phyloP scores from a whole-genome alignment of 2,797 vertebrate genomes.

The Tapera naevia region DNA sequence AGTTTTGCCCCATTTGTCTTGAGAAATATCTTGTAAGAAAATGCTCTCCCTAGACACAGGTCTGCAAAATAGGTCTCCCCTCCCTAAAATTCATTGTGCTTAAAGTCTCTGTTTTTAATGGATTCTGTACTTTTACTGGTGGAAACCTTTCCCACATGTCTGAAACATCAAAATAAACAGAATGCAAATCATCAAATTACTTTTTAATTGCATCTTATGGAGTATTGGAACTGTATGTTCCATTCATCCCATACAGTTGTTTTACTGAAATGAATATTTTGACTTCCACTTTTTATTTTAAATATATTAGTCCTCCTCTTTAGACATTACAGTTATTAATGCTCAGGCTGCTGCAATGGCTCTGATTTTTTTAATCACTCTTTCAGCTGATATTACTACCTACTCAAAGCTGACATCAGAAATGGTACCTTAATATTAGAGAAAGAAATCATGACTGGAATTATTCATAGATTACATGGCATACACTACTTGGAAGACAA shows the following conservation, averaged over 20 bases:
- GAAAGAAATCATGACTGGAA: constrained; percentile 36
- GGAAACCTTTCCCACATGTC: not conserved
- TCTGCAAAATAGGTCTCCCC: not conserved
- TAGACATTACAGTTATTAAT: constrained; percentile 47
- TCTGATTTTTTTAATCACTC: constrained; percentile 61
- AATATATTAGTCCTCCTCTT: constrained; percentile 35
- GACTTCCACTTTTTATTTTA: constrained; percentile 41
- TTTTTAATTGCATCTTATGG: constrained; percentile 1
- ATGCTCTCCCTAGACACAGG: not conserved
- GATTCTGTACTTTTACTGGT: not conserved
- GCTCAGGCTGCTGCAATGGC: not conserved
- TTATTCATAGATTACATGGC: constrained; percentile 42
- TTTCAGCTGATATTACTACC: constrained; percentile 40
- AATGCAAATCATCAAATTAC: not conserved
- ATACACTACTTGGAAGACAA: not conserved
- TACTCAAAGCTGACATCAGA: constrained; percentile 52
- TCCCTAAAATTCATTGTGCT: not conserved
- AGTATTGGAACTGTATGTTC: not conserved
- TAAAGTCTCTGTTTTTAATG: not conserved
- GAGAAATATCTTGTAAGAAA: not conserved
- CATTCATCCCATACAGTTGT: constrained; percentile 3
- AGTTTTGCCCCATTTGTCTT: not conserved
- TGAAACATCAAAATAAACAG: constrained; percentile 31
- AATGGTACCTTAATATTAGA: constrained; percentile 36
- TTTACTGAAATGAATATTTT: constrained; percentile 33